These are phyloP conservation scores for Mercenaria mercenaria DNA, from an alignment of 1,140 invertebrate genomes.

Conservation along the genomic window DNA sequence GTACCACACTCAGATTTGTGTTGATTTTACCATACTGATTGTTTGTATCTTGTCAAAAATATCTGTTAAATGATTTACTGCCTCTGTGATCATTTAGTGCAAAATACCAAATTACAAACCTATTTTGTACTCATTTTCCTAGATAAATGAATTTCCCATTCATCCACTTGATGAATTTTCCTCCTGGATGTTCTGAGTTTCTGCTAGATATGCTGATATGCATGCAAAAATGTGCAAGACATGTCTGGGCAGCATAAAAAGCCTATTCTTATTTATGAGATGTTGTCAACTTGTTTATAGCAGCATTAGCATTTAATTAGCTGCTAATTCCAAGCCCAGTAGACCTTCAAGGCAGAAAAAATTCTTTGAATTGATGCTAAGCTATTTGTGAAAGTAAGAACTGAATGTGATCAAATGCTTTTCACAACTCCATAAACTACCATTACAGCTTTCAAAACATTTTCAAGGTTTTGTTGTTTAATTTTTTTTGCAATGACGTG, in stretches of 20 bases:
- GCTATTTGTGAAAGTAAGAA: not conserved
- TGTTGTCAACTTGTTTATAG: not conserved
- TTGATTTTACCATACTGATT: slow-evolving; percentile 42
- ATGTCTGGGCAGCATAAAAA: not conserved
- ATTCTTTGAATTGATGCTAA: not conserved
- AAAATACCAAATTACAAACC: slow-evolving; percentile 52
- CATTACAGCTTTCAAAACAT: not conserved
- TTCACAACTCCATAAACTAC: not conserved
- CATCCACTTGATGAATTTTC: slow-evolving; percentile 19
- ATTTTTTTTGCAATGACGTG: no score
- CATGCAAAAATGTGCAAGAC: not conserved
- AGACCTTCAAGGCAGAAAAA: not conserved
- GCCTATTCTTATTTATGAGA: not conserved
- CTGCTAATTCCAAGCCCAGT: not conserved
- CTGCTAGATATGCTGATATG: slow-evolving; percentile 13
- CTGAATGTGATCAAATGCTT: slow-evolving; percentile 22
- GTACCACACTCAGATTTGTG: not conserved
- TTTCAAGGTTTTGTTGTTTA: not conserved
- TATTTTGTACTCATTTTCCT: slow-evolving; percentile 39
- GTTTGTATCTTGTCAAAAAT: slow-evolving; percentile 38
- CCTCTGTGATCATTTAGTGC: slow-evolving; percentile 52
- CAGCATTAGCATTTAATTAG: slow-evolving; percentile 14
- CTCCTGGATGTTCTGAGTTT: not conserved
- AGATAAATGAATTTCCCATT: slow-evolving; percentile 40
- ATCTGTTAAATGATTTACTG: slow-evolving; percentile 40